Conservation (phyloP, 1,140 invertebrate species). For the Conus ventricosus region DNA sequence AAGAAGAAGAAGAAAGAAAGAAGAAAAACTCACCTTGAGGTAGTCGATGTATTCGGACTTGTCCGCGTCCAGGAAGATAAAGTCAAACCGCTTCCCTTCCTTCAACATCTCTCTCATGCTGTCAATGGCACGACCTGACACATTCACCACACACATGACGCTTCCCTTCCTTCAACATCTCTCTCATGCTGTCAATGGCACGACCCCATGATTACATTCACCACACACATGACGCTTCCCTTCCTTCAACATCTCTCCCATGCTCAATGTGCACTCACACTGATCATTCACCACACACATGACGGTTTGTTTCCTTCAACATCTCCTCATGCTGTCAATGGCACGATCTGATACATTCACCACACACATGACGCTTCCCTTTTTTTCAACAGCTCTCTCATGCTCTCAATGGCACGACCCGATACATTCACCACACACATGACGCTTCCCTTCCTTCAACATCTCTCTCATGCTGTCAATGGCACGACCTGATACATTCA, state of each 20-base stretch:
- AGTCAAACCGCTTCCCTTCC: slow-evolving; percentile 44
- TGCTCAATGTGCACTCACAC: slow-evolving; percentile 34
- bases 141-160: slow-evolving; percentile 4
- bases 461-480: slow-evolving; percentile 36
- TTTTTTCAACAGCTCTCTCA: slow-evolving; percentile 37
- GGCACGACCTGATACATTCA: slow-evolving; percentile 29
- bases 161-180: slow-evolving; percentile 35
- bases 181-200: slow-evolving; percentile 38
- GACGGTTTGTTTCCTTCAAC: too few species aligned
- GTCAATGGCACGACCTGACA: slow-evolving; percentile 35
- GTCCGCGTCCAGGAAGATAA: slow-evolving; percentile 48
- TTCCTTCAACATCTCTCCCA: slow-evolving; percentile 37
- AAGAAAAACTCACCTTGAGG: slow-evolving; percentile 28
- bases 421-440: background rate
- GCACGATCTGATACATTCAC: slow-evolving; percentile 28
- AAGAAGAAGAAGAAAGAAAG: background rate
- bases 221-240: slow-evolving; percentile 24
- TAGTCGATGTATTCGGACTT: slow-evolving; percentile 39
- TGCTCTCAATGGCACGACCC: slow-evolving; percentile 37
- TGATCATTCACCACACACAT: slow-evolving; percentile 10
- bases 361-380: slow-evolving; percentile 25
- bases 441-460: slow-evolving; percentile 30
- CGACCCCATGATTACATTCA: slow-evolving; percentile 19
- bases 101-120: slow-evolving; percentile 36
- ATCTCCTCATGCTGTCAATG: too few species aligned